Conservation (phyloP, 2,797 vertebrate species). For the Myotis vivesi region DNA sequence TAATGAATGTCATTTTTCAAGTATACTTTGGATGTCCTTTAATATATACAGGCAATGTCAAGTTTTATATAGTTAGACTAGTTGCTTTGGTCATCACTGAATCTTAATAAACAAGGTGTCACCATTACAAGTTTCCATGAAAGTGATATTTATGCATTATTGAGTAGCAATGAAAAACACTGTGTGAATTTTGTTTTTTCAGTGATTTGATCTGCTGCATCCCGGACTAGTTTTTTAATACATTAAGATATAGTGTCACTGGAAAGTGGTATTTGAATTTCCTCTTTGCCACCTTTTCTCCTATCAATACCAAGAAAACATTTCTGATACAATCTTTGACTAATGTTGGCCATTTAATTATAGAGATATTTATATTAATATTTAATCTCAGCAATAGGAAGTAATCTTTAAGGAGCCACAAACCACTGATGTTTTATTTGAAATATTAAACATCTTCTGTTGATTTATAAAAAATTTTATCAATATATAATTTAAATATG, state of each 20-base stretch:
- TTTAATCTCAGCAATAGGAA: background rate
- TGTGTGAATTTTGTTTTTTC: background rate
- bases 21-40: background rate
- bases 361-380: background rate
- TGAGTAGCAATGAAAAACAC: background rate
- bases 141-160: background rate
- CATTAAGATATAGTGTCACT: background rate
- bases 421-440: background rate
- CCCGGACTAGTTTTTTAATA: background rate
- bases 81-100: background rate
- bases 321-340: background rate
- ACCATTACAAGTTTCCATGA: background rate
- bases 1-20: background rate
- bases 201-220: background rate
- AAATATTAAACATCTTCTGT: background rate
- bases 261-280: background rate
- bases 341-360: background rate
- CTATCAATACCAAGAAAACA: background rate
- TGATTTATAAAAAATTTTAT: background rate
- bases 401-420: background rate
- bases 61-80: background rate
- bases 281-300: background rate
- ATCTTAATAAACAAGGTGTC: background rate
- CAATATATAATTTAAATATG: background rate
- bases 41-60: background rate